Conservation (phyloP, 2,113 vertebrate genomes). For the Takifugu flavidus region DNA sequence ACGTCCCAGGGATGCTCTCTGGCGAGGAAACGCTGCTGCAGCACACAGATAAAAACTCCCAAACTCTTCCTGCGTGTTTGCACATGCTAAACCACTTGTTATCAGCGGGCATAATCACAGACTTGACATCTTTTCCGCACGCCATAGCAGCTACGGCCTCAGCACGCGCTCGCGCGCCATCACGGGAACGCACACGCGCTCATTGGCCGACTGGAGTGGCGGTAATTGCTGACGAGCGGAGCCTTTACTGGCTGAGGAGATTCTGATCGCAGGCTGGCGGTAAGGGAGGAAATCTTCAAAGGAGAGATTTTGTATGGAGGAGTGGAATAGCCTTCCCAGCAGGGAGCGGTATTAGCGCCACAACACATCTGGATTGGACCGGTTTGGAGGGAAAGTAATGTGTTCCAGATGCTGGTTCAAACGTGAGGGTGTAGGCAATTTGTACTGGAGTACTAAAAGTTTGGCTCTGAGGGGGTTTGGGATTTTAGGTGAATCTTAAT, state of each 20-base stretch:
- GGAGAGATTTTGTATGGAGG: conserved; percentile 50
- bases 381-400: conserved; percentile 20
- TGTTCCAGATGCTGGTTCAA: conserved; percentile 20
- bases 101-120: conserved; percentile 65
- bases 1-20: background rate
- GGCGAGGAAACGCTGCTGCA: conserved; percentile 6
- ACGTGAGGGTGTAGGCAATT: background rate
- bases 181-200: conserved; percentile 13
- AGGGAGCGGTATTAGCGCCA: conserved; percentile 36
- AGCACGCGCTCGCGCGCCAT: conserved; percentile 23
- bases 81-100: conserved; percentile 45
- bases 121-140: conserved; percentile 69
- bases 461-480: conserved; percentile 7
- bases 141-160: conserved; percentile 63
- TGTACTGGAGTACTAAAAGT: conserved; percentile 9
- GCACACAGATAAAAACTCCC: background rate
- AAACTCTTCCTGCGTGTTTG: conserved; percentile 19
- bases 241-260: conserved; percentile 52
- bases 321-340: conserved; percentile 40
- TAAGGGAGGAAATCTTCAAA: conserved; percentile 37
- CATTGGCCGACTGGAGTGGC: conserved; percentile 23
- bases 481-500: background rate
- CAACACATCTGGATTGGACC: conserved; percentile 43
- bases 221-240: conserved; percentile 60
- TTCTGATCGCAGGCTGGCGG: conserved; percentile 46